Conservation (phyloP, 92 coral and sea anemone species). For the Blastomussa wellsi region DNA sequence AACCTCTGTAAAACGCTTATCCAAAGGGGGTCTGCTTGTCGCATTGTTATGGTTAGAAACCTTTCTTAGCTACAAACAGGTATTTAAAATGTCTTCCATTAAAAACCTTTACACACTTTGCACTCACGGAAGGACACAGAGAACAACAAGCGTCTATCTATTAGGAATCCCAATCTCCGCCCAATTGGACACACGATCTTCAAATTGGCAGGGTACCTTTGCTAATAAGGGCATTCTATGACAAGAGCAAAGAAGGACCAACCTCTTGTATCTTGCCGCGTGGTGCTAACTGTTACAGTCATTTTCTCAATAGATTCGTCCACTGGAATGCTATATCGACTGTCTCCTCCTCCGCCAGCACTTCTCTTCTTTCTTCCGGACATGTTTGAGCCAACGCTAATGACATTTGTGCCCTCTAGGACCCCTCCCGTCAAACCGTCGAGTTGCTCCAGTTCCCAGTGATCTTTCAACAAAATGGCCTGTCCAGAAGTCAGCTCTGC, state of each 20-base stretch:
- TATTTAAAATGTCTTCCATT: no score
- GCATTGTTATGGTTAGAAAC: no score
- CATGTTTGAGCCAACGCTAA: conserved; percentile 60
- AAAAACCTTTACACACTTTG: no score
- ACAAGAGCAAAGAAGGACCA: neutral
- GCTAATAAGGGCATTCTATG: neutral
- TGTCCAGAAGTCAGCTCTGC: conserved; percentile 83
- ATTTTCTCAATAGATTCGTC: conserved; percentile 86
- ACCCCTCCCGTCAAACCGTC: conserved; percentile 70
- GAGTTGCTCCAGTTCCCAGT: conserved; percentile 65
- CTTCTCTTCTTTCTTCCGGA: conserved; percentile 68
- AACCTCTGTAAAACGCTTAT: no score
- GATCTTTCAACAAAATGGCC: conserved; percentile 48
- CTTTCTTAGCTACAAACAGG: no score
- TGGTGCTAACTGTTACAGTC: conserved; percentile 55
- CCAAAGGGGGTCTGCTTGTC: no score
- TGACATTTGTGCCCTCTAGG: conserved; percentile 74
- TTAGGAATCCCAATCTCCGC: neutral
- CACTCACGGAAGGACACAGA: no score
- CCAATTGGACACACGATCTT: neutral
- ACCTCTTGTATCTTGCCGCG: conserved; percentile 15
- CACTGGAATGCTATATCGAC: conserved; percentile 49
- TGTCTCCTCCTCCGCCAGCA: conserved; percentile 24
- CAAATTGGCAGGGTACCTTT: neutral
- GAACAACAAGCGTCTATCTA: no score